Base-by-base conservation (phyloP, 2,888 invertebrate genomes). In the Hylaea fasciaria region DNA sequence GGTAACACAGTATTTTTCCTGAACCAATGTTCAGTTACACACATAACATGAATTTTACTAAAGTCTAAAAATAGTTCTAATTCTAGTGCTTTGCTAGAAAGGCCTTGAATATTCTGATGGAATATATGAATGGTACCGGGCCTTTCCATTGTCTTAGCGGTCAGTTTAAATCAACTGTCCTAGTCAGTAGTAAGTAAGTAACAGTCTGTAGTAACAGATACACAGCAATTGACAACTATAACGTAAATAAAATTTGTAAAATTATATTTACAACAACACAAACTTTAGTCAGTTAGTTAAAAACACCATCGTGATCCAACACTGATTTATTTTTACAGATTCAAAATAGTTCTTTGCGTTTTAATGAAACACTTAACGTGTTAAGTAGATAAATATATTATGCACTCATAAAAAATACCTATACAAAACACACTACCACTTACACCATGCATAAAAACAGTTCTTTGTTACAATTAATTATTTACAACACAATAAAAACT, bases 221-320 rank as follows among this genome's bases (percentile, higher is more conserved):
- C 37, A n/a, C 22, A 37, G 11, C 4, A 32, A 32, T 32, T 32
- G 39, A 5, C 17, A 46, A n/a, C 4, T 3, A 12, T 28, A 54
- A 50, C 54, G 47, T 35, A 35, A 40, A 45, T 55, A 41, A 49
- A 54, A 48, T 44, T 35, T 56, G 12, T 28, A 47, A 44, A 43
- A 29, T 12, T 0, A 47, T 37, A 40, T 62, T 61, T 61, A 56
- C 41, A 66, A 48, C 57, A 63, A 53, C 48, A 40, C 8, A 59
- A 55, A 51, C 52, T 35, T 35, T 46, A 64, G 13, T 37, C 12
- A 13, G 41, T 57, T 51, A 64, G 41, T 55, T 47, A 56, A 67
- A n/a, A 88, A 86, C 87, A 89, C 87, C 88, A 78, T 81, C 74
- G 64, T 76, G 81, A 83, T 82, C 80, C 83, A 83, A 85, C 77